Evolutionary conservation across 2,797 vertebrate species (phyloP).

Genomic region (Sebastes nivosus): DNA sequence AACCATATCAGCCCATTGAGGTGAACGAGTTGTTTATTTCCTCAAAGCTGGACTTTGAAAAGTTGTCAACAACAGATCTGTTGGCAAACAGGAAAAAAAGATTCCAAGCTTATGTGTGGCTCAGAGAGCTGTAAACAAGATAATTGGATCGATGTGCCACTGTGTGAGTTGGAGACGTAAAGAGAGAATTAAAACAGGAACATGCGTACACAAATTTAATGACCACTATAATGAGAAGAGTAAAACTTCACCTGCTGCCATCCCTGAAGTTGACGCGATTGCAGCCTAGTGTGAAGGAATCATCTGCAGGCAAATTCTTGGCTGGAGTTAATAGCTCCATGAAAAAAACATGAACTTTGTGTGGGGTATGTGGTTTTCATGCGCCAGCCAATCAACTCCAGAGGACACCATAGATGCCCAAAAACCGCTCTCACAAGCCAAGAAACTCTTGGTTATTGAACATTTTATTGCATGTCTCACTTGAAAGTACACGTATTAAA

Average conservation of each 20-base stretch:
- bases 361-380: constrained; percentile 50
- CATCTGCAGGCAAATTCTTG: constrained; percentile 37
- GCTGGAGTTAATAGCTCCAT: constrained; percentile 29
- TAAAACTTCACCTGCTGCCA: constrained; percentile 35
- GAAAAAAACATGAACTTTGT: constrained; percentile 28
- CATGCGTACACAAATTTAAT: constrained; percentile 14
- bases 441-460: constrained; percentile 24
- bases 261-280: constrained; percentile 11
- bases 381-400: constrained; percentile 10
- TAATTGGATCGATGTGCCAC: constrained; percentile 45
- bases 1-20: constrained; percentile 26
- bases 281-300: constrained; percentile 22
- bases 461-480: constrained; percentile 37
- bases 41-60: constrained; percentile 28
- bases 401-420: constrained; percentile 36
- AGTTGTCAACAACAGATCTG: constrained; percentile 28
- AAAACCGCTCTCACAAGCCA: constrained; percentile 31
- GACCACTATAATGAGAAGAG: constrained; percentile 15
- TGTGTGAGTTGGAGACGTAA: constrained; percentile 15
- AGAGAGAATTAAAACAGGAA: constrained; percentile 26
- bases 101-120: constrained; percentile 16
- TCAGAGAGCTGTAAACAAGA: constrained; percentile 42
- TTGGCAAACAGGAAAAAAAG: constrained; percentile 20
- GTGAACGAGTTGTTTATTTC: constrained; percentile 48
- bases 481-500: constrained; percentile 21